Evolutionary conservation across 2,888 invertebrate genomes (phyloP), one percentile per base, ranked within the genome.

Genomic region (Agrotis clavis): DNA sequence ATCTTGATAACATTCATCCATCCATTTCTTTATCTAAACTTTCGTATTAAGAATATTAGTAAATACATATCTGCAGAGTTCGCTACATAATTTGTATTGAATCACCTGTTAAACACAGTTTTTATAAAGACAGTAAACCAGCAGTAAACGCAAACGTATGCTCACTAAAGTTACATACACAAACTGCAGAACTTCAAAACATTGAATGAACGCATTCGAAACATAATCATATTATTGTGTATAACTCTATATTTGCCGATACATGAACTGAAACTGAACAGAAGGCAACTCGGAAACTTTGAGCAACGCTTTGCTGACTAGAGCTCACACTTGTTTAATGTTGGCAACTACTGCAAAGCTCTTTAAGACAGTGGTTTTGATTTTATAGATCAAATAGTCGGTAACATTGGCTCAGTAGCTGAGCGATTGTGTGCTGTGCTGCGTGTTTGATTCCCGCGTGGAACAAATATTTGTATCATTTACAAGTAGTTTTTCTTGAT

Each of bases 241-340:
- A 54, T 53, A 71, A 72, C 63, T 63, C 56, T 61, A 81, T 79
- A 74, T 84, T 83, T 64, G 69, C 59, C 65, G 75, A 77, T 73
- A 84, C 67, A 73, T 67, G 71, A 77, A 71, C 67, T 41, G 60
- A 71, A 68, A 64, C 54, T 60, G 67, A 86, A 79, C 80, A 78
- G 72, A 82, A 76, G 80, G 72, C 74, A 60, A 76, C 79, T 74
- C 45, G 14, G 47, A 53, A 82, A 82, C 70, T 84, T 74, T 51
- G 5, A 25, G 25, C 25, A 25, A 84, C 87, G 88, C 86, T 90
- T 88, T 88, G 86, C 81, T 47, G 74, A 88, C 83, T 86, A 81
- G 67, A 84, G 73, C 77, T 68, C 77, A 69, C 76, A 63, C 70
- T 84, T 85, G 77, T 73, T 81, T 73, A 67, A 74, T 71, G 70